Percentiles rank a stretch among this genome's conserved stretches.
Evolutionary conservation across 1,140 invertebrate genomes (phyloP).

Genomic region (Doryteuthis pealeii): DNA sequence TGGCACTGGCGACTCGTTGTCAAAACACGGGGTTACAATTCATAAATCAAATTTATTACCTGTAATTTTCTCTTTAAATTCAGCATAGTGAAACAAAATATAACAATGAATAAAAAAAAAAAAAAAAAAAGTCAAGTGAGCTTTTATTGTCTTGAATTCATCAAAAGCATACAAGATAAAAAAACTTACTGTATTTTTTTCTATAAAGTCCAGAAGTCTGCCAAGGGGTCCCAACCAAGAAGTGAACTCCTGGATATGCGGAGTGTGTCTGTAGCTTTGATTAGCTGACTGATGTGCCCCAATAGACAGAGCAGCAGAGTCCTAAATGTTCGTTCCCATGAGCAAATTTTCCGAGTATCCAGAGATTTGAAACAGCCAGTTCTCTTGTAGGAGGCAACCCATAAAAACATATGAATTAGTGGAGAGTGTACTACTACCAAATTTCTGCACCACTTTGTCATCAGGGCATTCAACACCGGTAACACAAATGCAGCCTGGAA

Average conservation of each 20-base stretch:
- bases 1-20: no score
- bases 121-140: not conserved
- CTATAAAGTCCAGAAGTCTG: slow-evolving; percentile 82
- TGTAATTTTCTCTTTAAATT: no score
- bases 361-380: slow-evolving; percentile 83
- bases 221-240: slow-evolving; percentile 94
- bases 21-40: no score
- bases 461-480: slow-evolving; percentile 70
- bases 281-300: slow-evolving; percentile 78
- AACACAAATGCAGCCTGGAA: slow-evolving; percentile 85
- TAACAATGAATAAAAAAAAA: no score
- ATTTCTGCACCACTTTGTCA: slow-evolving; percentile 47
- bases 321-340: slow-evolving; percentile 73
- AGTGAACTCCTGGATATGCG: slow-evolving; percentile 79
- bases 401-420: slow-evolving; percentile 74
- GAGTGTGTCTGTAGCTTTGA: slow-evolving; percentile 71
- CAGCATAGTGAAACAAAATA: no score
- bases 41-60: no score
- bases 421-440: slow-evolving; percentile 49
- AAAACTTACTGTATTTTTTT: slow-evolving; percentile 70
- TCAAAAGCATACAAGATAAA: not conserved
- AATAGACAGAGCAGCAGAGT: slow-evolving; percentile 77
- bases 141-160: not conserved
- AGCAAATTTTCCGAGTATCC: slow-evolving; percentile 85
- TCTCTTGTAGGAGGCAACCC: slow-evolving; percentile 89